Percentiles rank a stretch among this genome's conserved stretches.
phyloP scores from a whole-genome alignment of 2,797 vertebrate genomes.

The Molossus alvarezi region DNA sequence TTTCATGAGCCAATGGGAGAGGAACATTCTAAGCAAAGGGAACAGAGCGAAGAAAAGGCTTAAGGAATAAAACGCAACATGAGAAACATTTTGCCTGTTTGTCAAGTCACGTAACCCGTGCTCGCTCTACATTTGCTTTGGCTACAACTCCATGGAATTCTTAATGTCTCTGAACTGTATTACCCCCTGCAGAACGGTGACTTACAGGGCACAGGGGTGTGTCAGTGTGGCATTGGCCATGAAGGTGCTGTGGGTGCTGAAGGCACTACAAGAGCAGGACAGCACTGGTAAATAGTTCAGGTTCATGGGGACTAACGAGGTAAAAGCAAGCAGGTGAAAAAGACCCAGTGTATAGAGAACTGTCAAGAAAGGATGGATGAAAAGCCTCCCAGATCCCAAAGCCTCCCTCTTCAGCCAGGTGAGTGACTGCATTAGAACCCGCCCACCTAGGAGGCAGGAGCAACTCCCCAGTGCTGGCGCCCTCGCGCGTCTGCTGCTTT shows the following conservation, averaged over 20 bases:
- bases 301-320: neutral
- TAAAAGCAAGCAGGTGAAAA: neutral
- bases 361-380: neutral
- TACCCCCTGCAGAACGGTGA: neutral
- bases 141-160: neutral
- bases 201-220: neutral
- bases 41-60: neutral
- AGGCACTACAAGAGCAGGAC: neutral
- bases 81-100: neutral
- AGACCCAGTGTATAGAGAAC: neutral
- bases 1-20: neutral
- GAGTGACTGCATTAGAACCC: neutral
- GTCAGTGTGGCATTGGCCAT: too few relatives aligned
- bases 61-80: neutral
- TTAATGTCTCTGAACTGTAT: neutral
- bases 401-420: fast-evolving
- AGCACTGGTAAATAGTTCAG: neutral
- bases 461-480: neutral
- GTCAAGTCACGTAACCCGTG: neutral
- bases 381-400: neutral
- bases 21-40: neutral
- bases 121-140: neutral
- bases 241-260: neutral
- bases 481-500: neutral
- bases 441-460: fast-evolving